Conservation (phyloP, 2,888 invertebrate genomes). For the Cantharis rustica region DNA sequence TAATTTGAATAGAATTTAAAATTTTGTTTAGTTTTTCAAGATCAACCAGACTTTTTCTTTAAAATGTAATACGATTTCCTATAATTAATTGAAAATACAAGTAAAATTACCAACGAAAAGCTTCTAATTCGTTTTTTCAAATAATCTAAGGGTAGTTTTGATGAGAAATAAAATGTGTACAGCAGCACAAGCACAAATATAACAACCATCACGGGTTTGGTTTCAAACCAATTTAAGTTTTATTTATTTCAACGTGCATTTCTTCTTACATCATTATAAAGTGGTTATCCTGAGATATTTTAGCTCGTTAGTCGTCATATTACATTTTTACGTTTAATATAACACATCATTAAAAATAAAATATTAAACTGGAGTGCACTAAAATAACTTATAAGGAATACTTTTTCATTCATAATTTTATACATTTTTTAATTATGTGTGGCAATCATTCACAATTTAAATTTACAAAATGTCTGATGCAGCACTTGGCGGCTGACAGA, state of each 20-base stretch:
- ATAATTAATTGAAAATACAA: not conserved
- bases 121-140: not conserved
- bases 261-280: constrained; percentile 1
- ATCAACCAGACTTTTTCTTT: not conserved
- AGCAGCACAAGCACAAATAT: not conserved
- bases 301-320: not conserved
- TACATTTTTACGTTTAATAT: not conserved
- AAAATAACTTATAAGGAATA: not conserved
- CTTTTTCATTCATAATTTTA: not conserved
- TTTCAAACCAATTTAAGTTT: constrained; percentile 1
- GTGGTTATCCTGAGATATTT: not conserved
- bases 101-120: not conserved
- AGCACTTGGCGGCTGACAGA: not conserved
- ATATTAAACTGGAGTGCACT: not conserved
- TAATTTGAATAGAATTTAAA: too few relatives aligned
- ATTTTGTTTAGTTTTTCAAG: not conserved
- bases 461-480: not conserved
- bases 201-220: not conserved
- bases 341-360: not conserved
- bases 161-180: not conserved
- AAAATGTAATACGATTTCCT: not conserved
- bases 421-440: not conserved
- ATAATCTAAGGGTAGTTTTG: not conserved
- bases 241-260: not conserved
- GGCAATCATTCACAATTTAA: not conserved